These are phyloP conservation scores for Carabus problematicus DNA, from an alignment of 2,888 invertebrate species.

Conservation along the genomic window DNA sequence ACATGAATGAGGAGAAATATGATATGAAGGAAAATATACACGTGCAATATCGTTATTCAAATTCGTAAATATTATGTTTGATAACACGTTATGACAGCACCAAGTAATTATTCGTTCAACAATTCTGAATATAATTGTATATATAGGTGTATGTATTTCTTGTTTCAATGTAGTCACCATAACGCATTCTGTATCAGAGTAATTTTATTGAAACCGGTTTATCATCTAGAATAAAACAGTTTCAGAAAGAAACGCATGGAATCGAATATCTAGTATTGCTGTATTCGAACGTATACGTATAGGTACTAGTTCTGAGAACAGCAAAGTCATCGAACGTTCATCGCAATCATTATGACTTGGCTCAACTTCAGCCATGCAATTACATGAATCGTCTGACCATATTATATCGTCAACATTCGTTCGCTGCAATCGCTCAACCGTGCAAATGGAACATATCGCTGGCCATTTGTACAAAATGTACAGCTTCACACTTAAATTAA, in stretches of 20 bases:
- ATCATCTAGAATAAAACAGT: background rate
- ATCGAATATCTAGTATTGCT: slow-evolving; percentile 12
- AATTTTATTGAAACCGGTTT: background rate
- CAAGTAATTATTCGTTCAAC: no score
- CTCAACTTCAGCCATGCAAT: slow-evolving; percentile 52
- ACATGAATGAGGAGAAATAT: background rate
- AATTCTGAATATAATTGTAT: no score
- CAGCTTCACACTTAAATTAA: slow-evolving; percentile 51
- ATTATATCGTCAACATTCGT: slow-evolving; percentile 45
- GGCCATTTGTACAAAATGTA: slow-evolving; percentile 47
- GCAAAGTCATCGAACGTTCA: slow-evolving; percentile 54
- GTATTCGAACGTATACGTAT: slow-evolving; percentile 2
- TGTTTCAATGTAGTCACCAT: no score
- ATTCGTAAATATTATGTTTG: no score
- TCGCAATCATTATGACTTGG: slow-evolving; percentile 53
- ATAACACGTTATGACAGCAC: no score
- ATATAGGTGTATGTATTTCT: no score
- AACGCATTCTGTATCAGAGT: no score
- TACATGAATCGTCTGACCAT: slow-evolving; percentile 45
- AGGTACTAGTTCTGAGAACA: slow-evolving; percentile 9
- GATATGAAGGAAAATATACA: slow-evolving; percentile 2
- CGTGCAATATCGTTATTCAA: no score
- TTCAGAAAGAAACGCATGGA: background rate
- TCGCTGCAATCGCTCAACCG: slow-evolving; percentile 45
- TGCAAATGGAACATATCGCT: slow-evolving; percentile 42